These are phyloP conservation scores for Apostichopus californicus DNA, from an alignment of 35 echinoderm and acorn worm genomes.

Conservation along the genomic window DNA sequence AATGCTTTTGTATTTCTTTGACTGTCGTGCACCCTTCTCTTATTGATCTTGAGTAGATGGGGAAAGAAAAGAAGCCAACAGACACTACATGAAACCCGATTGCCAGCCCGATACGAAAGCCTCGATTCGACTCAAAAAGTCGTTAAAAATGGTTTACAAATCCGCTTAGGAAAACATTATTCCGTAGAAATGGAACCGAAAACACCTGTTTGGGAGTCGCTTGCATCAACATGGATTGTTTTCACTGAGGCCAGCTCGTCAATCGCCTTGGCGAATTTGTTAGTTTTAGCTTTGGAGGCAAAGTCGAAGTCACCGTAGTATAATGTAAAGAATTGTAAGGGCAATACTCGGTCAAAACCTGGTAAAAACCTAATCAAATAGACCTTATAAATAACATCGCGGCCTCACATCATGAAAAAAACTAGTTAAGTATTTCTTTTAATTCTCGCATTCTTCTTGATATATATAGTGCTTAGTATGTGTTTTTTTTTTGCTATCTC, in stretches of 20 bases:
- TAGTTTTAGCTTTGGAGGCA: background rate
- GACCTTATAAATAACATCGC: too few relatives aligned
- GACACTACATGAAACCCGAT: background rate
- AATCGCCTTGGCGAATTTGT: background rate
- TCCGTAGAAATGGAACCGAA: background rate
- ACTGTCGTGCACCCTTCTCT: background rate
- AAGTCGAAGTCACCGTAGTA: too few relatives aligned
- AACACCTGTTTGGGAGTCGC: slow-evolving; percentile 44
- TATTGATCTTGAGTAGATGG: background rate
- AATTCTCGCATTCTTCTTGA: too few relatives aligned
- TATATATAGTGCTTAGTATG: too few relatives aligned
- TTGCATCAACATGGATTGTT: slow-evolving; percentile 31
- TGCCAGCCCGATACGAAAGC: background rate
- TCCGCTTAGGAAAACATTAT: slow-evolving; percentile 35
- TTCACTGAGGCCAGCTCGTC: background rate
- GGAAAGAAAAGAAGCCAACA: background rate
- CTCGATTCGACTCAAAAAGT: slow-evolving; percentile 16
- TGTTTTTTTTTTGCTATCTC: too few relatives aligned
- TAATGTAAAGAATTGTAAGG: too few relatives aligned
- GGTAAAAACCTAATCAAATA: too few relatives aligned
- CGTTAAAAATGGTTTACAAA: slow-evolving; percentile 42
- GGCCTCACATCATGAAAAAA: too few relatives aligned
- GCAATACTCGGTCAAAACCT: too few relatives aligned
- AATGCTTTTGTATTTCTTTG: background rate
- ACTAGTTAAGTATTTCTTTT: too few relatives aligned